Evolutionary conservation across 2,888 invertebrate genomes (phyloP), one percentile per base, ranked within the genome.

Genomic region (Lomographa bimaculata): DNA sequence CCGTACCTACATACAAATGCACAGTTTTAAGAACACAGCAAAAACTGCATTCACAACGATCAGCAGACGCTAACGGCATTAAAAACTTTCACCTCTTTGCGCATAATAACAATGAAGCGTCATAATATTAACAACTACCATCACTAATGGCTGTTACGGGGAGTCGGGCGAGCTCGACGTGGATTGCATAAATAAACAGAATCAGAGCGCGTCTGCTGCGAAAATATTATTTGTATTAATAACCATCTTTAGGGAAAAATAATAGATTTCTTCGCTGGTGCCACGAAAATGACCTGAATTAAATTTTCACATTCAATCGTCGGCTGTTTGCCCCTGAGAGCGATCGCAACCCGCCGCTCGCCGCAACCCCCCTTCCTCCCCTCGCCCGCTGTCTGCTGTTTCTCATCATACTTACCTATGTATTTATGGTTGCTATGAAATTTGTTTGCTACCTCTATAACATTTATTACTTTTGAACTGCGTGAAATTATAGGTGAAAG

Each of bases 281-380:
- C 72, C 71, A 73, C 76, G 77, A 79, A 83, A 83, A 81, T 82
- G 75, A 84, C 79, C 78, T 73, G 77, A 81, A 84, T 84, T 82
- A 84, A 84, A 82, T 82, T 86, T 85, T 85, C 77, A 86, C 78
- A 86, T 85, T 85, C 80, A 84, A 86, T 84, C 84, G 79, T 69
- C 74, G 71, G 74, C 58, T 78, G 77, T 79, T 76, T 81, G 68
- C 82, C 79, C 82, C 66, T 54, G 79, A 79, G 81, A 78, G 68
- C 70, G 73, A 79, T 80, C 76, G 75, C 64, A 54, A 57, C 53
- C 72, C 61, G 60, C 61, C 60, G 56, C 62, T 54, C 38, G 43
- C 56, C 60, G 57, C 42, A 27, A 7, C 46, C 36, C 49, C 50
- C 57, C 55, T 27, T 46, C 39, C 51, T 40, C 48, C 46, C 41